Evolutionary conservation across 2,888 invertebrate genomes (phyloP).

Genomic region (Dicyrtoma fusca): DNA sequence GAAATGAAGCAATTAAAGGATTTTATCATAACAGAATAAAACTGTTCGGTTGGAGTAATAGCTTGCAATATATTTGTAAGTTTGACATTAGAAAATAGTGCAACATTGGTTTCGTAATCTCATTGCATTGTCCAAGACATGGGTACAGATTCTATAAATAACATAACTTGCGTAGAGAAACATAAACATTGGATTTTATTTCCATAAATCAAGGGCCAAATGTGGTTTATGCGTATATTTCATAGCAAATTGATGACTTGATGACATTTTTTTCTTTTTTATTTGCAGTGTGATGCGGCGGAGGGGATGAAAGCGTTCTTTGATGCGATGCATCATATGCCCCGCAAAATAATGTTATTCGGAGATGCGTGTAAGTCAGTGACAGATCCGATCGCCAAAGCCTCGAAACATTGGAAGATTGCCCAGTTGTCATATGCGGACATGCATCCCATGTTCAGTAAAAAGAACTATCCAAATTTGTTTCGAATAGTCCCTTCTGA

Average conservation of each 20-base stretch:
- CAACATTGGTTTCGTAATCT: neutral
- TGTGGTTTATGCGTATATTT: neutral
- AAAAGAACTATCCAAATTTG: constrained; percentile 92
- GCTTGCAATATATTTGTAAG: too few relatives aligned
- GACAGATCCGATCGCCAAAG: constrained; percentile 95
- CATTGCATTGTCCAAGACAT: neutral
- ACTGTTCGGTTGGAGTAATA: too few relatives aligned
- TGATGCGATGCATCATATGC: constrained; percentile 82
- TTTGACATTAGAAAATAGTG: too few relatives aligned
- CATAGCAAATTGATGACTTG: constrained; percentile 20
- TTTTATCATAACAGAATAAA: too few relatives aligned
- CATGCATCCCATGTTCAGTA: constrained; percentile 95
- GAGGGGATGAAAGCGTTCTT: constrained; percentile 94
- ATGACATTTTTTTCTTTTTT: constrained; percentile 41
- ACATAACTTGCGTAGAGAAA: too few relatives aligned
- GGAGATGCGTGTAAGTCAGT: constrained; percentile 96
- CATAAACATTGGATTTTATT: neutral
- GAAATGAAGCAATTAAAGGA: too few relatives aligned
- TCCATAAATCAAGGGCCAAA: neutral
- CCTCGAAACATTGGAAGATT: constrained; percentile 95
- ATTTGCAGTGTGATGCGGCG: constrained; percentile 82
- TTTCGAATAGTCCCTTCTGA: constrained; percentile 96
- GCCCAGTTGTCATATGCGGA: constrained; percentile 96
- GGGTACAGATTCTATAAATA: too few relatives aligned
- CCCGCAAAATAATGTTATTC: constrained; percentile 86